Base-by-base conservation (phyloP, 1,140 invertebrate genomes). In the Glossosoma conforme region DNA sequence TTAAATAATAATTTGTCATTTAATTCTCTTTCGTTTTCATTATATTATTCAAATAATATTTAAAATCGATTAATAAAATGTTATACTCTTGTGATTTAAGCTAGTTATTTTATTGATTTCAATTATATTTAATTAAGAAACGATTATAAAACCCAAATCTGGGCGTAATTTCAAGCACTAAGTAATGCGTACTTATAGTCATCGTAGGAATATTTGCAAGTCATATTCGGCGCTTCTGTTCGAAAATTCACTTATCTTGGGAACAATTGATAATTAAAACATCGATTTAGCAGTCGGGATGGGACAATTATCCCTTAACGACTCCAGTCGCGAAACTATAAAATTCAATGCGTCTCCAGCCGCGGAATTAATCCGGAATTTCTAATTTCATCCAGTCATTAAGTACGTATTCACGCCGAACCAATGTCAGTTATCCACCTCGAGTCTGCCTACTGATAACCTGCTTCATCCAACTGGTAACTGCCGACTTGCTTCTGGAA, bases 321-420 rank as follows among this genome's bases (percentile, higher is more conserved):
- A 11, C n/a, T 13, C 15, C 32, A 13, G n/a, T 33, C 32, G n/a
- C 32, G 3, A 11, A 15, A 15, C 32, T 5, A 4, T 4, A 11
- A 33, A 13, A 33, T 11, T 3, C 3, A 13, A 33, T 33, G 15
- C 32, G 15, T 33, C 11, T 3, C n/a, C n/a, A n/a, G n/a, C n/a
- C n/a, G n/a, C n/a, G n/a, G 11, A 33, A 15, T 15, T 33, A 33
- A 33, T 33, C 32, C 32, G n/a, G n/a, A 4, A 15, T 33, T 33
- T 33, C n/a, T 33, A 33, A 33, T 33, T 11, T 33, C 32, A 15
- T 33, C 32, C n/a, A 33, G 32, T 33, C 32, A 33, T 33, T 33
- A 33, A 33, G 11, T 33, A 33, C 32, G 32, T 15, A 33, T 33
- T n/a, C n/a, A n/a, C n/a, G n/a, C n/a, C n/a, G n/a, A n/a, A n/a